These are phyloP conservation scores for Cecropterus lyciades DNA, from an alignment of 1,140 invertebrate species.

Conservation along the genomic window DNA sequence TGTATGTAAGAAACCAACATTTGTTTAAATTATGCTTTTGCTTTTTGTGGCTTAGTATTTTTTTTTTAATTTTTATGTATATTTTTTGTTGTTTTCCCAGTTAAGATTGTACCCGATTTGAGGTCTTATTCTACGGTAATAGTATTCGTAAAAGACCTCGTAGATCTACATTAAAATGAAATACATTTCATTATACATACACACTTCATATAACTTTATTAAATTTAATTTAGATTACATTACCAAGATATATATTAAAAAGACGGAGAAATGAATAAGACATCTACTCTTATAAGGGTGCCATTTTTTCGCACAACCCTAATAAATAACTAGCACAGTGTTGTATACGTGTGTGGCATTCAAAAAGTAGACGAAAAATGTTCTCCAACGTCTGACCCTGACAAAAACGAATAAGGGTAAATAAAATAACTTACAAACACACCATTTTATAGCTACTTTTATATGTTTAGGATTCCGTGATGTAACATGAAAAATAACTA, in stretches of 20 bases:
- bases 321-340: slow-evolving; percentile 34
- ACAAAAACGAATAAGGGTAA: slow-evolving; percentile 30
- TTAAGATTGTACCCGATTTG: no score
- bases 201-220: no score
- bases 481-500: neutral
- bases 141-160: no score
- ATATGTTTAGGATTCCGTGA: neutral
- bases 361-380: slow-evolving; percentile 26
- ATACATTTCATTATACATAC: no score
- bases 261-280: slow-evolving; percentile 23
- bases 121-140: no score
- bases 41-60: no score
- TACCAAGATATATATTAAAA: slow-evolving; percentile 7
- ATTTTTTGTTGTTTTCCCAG: no score
- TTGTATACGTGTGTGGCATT: slow-evolving; percentile 30
- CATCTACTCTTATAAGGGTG: slow-evolving; percentile 20
- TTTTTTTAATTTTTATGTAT: no score
- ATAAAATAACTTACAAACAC: slow-evolving; percentile 19
- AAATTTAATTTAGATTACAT: no score
- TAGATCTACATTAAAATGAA: no score
- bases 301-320: slow-evolving; percentile 31
- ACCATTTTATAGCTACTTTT: slow-evolving; percentile 10
- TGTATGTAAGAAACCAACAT: no score
- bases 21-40: no score
- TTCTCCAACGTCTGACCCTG: slow-evolving; percentile 21